Conservation (phyloP, 2,797 vertebrate genomes). For the Holocentrus rufus region DNA sequence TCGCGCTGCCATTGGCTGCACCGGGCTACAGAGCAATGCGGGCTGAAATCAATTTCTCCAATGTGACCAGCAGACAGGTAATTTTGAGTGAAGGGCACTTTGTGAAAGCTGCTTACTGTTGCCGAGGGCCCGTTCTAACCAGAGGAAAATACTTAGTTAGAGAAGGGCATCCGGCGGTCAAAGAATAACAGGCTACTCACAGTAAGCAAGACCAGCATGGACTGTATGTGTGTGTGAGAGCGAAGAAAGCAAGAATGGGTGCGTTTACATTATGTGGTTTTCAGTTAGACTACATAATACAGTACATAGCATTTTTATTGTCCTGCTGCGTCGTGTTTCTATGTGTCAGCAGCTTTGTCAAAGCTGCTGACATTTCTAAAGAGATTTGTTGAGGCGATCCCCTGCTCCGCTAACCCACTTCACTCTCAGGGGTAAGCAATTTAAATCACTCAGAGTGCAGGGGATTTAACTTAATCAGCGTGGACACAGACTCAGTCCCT, state of each 20-base stretch:
- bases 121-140: background rate
- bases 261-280: no score
- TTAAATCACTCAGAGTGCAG: constrained; percentile 16
- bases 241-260: no score
- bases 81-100: constrained; percentile 18
- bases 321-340: background rate
- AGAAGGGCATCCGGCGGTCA: background rate
- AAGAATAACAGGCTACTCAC: background rate
- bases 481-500: background rate
- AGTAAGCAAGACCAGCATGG: background rate
- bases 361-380: constrained; percentile 25
- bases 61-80: constrained; percentile 12
- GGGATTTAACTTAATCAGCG: constrained; percentile 32
- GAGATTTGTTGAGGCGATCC: constrained; percentile 52
- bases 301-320: no score
- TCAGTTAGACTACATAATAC: no score
- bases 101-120: constrained; percentile 45
- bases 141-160: background rate
- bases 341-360: constrained; percentile 40
- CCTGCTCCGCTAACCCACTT: constrained; percentile 15
- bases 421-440: constrained; percentile 29
- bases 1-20: no score
- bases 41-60: constrained; percentile 25
- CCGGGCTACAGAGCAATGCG: no score
- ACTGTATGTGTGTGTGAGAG: background rate